Conservation (phyloP, 37 sponge, comb jelly and placozoan genomes). For the Chondrilla cf. caribensis region DNA sequence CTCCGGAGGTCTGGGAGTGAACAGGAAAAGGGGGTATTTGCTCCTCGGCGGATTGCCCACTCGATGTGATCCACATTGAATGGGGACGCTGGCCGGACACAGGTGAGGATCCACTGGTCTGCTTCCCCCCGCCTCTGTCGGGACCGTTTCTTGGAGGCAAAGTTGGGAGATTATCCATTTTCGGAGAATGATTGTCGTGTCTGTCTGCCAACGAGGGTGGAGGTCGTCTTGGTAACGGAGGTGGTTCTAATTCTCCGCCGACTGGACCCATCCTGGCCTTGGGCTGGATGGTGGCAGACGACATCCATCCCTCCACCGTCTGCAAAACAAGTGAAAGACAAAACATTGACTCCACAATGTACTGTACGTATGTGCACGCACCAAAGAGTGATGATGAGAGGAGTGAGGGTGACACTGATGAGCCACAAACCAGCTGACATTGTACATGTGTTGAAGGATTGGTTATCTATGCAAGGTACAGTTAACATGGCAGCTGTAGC, state of each 20-base stretch:
- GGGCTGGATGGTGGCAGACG: background rate
- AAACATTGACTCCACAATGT: no score
- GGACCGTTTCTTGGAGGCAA: slow-evolving; percentile 3
- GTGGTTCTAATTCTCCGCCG: background rate
- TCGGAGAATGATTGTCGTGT: background rate
- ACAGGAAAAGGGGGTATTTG: background rate
- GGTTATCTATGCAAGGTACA: no score
- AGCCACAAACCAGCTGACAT: no score
- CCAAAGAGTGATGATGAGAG: no score
- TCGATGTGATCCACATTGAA: slow-evolving; percentile 1
- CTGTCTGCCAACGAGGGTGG: background rate
- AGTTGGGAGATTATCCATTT: slow-evolving; percentile 1
- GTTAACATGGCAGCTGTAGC: no score
- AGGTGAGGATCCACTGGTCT: background rate
- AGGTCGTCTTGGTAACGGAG: slow-evolving; percentile 17
- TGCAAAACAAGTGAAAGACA: background rate
- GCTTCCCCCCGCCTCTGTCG: no score
- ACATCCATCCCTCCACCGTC: background rate
- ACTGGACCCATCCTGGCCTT: background rate
- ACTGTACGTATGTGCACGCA: no score
- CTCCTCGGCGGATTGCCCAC: background rate
- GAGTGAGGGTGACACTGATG: no score
- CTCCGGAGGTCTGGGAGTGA: background rate
- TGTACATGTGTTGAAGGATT: no score
- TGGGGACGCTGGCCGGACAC: background rate